These are phyloP conservation scores for Pheosia gnoma DNA, from an alignment of 2,888 invertebrate genomes.

Conservation along the genomic window DNA sequence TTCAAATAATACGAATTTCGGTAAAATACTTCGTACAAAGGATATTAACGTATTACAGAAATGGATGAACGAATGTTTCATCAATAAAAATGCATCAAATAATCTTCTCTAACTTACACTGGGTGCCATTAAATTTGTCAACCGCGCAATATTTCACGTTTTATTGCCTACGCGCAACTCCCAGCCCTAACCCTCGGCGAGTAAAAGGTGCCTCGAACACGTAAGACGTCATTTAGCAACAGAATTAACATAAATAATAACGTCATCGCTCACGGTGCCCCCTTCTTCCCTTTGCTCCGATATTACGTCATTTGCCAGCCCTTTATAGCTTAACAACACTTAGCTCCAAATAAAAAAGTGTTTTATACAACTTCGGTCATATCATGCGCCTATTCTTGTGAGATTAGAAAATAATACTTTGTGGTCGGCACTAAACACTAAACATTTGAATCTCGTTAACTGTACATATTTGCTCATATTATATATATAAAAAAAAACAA, in stretches of 20 bases:
- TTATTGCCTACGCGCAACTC: constrained; percentile 33
- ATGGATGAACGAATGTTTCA: no score
- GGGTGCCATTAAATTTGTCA: constrained; percentile 23
- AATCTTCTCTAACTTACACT: constrained; percentile 31
- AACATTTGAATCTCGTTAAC: no score
- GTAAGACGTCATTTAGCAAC: constrained; percentile 77
- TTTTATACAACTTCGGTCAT: constrained; percentile 68
- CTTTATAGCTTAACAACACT: constrained; percentile 74
- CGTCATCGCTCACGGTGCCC: constrained; percentile 68
- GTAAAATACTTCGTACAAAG: no score
- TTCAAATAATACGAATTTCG: no score
- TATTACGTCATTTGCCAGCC: constrained; percentile 76
- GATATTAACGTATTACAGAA: no score
- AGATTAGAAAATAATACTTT: constrained; percentile 21
- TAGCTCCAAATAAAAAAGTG: constrained; percentile 75
- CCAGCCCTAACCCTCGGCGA: constrained; percentile 50
- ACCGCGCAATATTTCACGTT: constrained; percentile 35
- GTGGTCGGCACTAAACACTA: constrained; percentile 7
- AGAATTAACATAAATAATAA: constrained; percentile 84
- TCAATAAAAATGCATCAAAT: constrained; percentile 4
- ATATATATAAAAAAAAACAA: no score
- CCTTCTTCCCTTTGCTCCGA: constrained; percentile 50
- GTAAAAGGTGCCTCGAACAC: constrained; percentile 67
- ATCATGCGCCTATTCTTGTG: constrained; percentile 43
- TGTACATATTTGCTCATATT: no score